Evolutionary conservation across 2,888 invertebrate genomes (phyloP).

Genomic region (Apocheima hispidaria): DNA sequence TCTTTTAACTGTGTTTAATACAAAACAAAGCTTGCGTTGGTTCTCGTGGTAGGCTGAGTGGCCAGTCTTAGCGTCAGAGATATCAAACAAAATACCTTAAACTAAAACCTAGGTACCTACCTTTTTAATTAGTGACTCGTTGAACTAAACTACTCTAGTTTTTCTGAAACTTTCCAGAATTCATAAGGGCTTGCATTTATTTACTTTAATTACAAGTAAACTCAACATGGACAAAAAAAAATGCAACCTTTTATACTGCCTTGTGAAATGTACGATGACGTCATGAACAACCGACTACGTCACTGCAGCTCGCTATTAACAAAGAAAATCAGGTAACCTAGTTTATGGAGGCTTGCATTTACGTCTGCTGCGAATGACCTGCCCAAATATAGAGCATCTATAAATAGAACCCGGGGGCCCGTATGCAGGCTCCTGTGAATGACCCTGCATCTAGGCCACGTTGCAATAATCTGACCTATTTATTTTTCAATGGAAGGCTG

Average conservation of each 20-base stretch:
- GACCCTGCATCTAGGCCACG: constrained; percentile 78
- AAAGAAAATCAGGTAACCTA: constrained; percentile 85
- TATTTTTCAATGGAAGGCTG: constrained; percentile 83
- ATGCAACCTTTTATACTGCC: neutral
- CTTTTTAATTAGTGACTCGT: no score
- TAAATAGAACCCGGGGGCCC: constrained; percentile 75
- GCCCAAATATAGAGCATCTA: constrained; percentile 83
- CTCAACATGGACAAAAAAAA: neutral
- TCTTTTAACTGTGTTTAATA: no score
- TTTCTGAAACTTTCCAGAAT: neutral
- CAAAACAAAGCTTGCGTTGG: neutral
- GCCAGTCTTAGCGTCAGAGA: no score
- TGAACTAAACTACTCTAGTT: no score
- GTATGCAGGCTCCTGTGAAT: constrained; percentile 71
- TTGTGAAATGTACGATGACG: constrained; percentile 57
- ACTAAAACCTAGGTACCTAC: no score
- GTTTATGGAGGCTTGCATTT: constrained; percentile 78
- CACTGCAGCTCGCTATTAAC: constrained; percentile 71
- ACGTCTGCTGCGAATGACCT: constrained; percentile 80
- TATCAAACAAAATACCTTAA: no score
- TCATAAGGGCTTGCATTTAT: neutral
- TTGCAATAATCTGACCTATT: constrained; percentile 85
- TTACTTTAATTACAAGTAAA: neutral
- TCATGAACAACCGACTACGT: constrained; percentile 73
- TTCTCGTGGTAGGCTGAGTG: no score